Base-by-base conservation (phyloP, 2,888 invertebrate genomes). In the Proisotoma minuta region DNA sequence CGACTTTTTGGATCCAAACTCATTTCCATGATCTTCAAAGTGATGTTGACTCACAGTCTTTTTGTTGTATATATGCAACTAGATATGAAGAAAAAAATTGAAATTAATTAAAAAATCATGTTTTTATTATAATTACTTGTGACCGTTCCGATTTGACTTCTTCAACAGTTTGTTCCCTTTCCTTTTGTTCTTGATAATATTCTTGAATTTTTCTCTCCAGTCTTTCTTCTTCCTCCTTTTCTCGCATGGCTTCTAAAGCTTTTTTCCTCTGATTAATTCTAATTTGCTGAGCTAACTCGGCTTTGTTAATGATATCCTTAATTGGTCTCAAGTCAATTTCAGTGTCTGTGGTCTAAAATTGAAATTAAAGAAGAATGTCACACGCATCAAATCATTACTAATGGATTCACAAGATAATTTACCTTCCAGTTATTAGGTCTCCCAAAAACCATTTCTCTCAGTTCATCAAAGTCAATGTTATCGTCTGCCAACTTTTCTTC, bases 381-480 rank as follows among this genome's bases (percentile, higher is more conserved):
- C 4, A 50, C 12, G 40, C 18, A 12, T 22, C 18, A 28, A 28
- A 2, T 3, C 28, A 28, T 22, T n/a, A 4, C 27, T 53, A n/a
- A 27, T 27, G 29, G 18, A 28, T 53, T 12, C 15, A 26, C 3
- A 29, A 18, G 8, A 22, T 10, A 28, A 20, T 43, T 26, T 60
- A 63, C 68, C 68, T 66, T 65, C 68, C 65, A 69, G 48, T 57
- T 69, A 28, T 66, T 60, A 29, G 63, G 68, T 18, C 59, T 59
- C 18, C 29, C 53, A 43, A 20, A 40, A 15, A 53, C 40, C 29
- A 23, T 24, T 34, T 62, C 62, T 39, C 57, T 58, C 22, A 62
- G 53, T 39, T 43, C 47, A 23, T 59, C 62, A 34, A 59, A 59
- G 39, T 62, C 62, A 23, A 59, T 18, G 8, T 26, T n/a, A 12